Evolutionary conservation across 2,797 vertebrate genomes (phyloP), one percentile per base, ranked within the genome.

Genomic region (Tolypeutes matacus): DNA sequence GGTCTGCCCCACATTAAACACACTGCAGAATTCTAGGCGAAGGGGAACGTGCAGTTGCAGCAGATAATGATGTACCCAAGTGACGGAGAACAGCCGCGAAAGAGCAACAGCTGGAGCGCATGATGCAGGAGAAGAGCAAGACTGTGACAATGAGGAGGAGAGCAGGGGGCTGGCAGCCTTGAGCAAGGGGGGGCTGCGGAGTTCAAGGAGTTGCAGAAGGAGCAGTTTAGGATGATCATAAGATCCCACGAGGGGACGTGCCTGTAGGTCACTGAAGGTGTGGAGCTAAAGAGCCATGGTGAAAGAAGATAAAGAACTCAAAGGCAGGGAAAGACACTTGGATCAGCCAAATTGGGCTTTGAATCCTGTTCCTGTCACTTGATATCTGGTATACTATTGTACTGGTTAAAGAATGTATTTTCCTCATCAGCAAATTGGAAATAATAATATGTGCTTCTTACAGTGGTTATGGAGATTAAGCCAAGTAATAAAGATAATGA

Each of bases 351-450:
- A 86, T 82, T 34, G 14, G 46, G 53, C 51, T 51, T 51, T 21
- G 42, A 56, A 78, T 75, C 14, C 67, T 46, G n/a, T 10, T 86
- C 86, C 58, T 80, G 56, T 53, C 34, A 3, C 39, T 64, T 80
- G 53, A 67, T 62, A 36, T 29, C 25, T 25, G 70, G 1, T 18
- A 9, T 65, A 42, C 36, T 17, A 10, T 81, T 76, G 91, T 1
- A 39, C 53, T 84, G 81, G 20, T 51, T 67, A 86, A 89, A 58
- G 31, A 86, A 53, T 70, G 2, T 73, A 21, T 83, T 93, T 89
- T 80, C 49, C 31, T 89, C 36, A 75, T 77, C 11, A 84, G 17
- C 18, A 89, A 82, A 25, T 27, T 75, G 29, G 31, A 89, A 86
- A 18, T 70, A 49, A 42, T 27, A 46, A 14, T 34, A 17, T 70